Evolutionary conservation across 1,140 invertebrate genomes (phyloP), one percentile per base, ranked within the genome.

Genomic region (Antheraea mylitta): DNA sequence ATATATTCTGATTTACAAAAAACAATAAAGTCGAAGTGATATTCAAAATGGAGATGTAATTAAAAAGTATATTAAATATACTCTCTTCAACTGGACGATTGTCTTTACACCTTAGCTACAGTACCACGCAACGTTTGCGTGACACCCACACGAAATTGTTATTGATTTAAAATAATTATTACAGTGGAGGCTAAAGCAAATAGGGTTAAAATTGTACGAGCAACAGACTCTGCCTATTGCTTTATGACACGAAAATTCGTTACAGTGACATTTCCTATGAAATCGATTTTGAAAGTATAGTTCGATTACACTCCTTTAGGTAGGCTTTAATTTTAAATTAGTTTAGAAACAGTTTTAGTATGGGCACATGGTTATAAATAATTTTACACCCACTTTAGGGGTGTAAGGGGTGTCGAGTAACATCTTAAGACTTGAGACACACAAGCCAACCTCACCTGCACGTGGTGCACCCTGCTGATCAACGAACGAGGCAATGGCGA

Each of bases 141-240:
- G 75, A 69, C 67, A 38, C 59, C 53, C 58, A 65, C 38, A 69
- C 70, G 53, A 77, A 77, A 77, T 77, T 71, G 67, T 71, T 77
- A 77, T 77, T 75, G 75, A 77, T 77, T 77, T 72, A 72, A 69
- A 73, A 75, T 77, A 77, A 77, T 72, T 74, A 72, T 64, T 64
- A 59, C 64, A 53, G 62, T 53, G 45, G 45, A 53, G 45, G 38
- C 38, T 42, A 66, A 71, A 71, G 42, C 58, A 69, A 69, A 65
- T 61, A 71, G 60, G 59, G 65, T 30, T 53, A 53, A 53, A 19
- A 36, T 22, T 61, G 60, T 61, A 6, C 45, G 60, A 61, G 18
- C 60, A 22, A 22, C 60, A 19, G 16, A 61, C 60, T 13, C 13
- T 61, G 16, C 60, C 19, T 61, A 53, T 53, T 53, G 45, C 45